Base-by-base conservation (phyloP, 2,888 invertebrate genomes). In the Callosobruchus maculatus region DNA sequence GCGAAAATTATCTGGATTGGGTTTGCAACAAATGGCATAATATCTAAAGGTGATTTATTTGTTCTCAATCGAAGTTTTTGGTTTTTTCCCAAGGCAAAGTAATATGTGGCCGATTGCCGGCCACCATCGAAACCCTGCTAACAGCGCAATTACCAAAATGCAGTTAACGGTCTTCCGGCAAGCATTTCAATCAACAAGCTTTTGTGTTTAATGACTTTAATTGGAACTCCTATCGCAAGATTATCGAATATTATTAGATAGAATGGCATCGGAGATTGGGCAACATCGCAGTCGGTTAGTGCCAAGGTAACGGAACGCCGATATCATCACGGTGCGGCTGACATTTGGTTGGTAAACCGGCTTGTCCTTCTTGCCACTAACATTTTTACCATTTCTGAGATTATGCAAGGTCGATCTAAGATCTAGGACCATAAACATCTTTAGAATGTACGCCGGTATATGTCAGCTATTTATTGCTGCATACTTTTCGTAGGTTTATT, bases 331-430 rank as follows among this genome's bases (percentile, higher is more conserved):
- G 71, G 5, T 49, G 22, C 70, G 68, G 73, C 70, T 75, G 75
- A 75, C 75, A 75, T 75, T 75, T 75, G 72, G 72, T 70, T 68
- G 31, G 74, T 72, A 70, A 72, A 31, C 69, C 68, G 67, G 67
- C 71, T 49, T 72, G 74, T 74, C 74, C 74, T 75, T 74, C 75
- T 75, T 75, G 68, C 68, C 70, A 70, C 72, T 72, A 71, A 75
- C 71, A 73, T 78, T 77, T 78, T 78, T 78, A 78, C 78, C 77
- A 78, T 76, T 76, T 78, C 74, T 73, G 70, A 74, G 74, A 78
- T 78, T 78, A 77, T 76, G 76, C 78, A 78, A 78, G 78, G 78
- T 74, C 78, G 75, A 72, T 73, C 71, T 68, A 49, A 67, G 72
- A 77, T 73, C 73, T 75, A 74, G 70, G 77, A 78, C 75, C 76